A percentile compares a stretch with the other conserved stretches of the same genome.
Conservation (phyloP, 2,113 vertebrate species). For the Melanocharis versteri region DNA sequence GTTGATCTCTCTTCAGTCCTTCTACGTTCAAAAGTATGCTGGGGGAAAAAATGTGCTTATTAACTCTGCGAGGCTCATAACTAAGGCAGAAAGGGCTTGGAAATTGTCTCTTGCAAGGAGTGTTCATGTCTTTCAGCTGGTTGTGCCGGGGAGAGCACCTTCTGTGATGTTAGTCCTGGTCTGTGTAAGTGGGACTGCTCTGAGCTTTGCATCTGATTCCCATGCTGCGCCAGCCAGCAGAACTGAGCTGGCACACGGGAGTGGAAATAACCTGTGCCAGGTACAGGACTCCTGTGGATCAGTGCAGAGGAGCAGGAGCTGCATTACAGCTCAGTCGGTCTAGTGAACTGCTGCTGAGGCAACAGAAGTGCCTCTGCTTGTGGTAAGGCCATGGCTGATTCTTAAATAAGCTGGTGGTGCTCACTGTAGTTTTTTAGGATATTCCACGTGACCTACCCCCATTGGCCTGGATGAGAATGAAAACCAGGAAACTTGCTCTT, state of each 20-base stretch:
- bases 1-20: background rate
- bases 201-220: background rate
- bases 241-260: background rate
- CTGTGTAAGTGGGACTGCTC: accelerated
- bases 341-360: background rate
- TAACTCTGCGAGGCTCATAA: background rate
- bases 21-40: background rate
- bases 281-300: background rate
- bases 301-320: background rate
- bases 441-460: accelerated
- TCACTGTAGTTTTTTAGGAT: background rate
- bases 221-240: background rate
- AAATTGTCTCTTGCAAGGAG: background rate
- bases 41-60: background rate
- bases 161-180: background rate
- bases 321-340: background rate
- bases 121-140: background rate
- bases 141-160: background rate
- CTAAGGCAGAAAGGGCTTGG: background rate
- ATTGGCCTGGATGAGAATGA: background rate
- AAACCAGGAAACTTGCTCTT: background rate
- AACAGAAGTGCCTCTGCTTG: background rate
- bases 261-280: background rate
- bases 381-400: background rate
- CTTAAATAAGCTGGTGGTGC: background rate